Percentiles rank a stretch among this genome's conserved stretches.
phyloP scores from a whole-genome alignment of 2,888 invertebrate genomes.

The Noctua fimbriata region DNA sequence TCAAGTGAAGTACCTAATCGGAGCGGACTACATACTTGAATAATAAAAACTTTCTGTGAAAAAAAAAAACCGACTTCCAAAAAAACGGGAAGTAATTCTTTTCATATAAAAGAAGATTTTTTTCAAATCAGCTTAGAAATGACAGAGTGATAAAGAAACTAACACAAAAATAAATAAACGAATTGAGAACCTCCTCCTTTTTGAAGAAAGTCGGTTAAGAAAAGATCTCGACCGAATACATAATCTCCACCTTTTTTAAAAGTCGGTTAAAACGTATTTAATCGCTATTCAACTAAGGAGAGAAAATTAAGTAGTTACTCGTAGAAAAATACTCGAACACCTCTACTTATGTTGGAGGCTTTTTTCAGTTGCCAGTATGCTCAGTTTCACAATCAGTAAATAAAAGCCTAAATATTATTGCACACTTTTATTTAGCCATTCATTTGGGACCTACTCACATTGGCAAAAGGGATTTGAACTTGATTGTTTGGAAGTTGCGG shows the following conservation, averaged over 20 bases:
- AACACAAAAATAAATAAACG: no score
- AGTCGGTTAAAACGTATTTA: not conserved
- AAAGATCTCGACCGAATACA: not conserved
- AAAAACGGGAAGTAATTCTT: no score
- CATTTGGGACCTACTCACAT: not conserved
- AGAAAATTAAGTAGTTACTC: not conserved
- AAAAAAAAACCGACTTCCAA: no score
- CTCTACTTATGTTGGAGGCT: not conserved
- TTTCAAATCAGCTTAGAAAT: no score
- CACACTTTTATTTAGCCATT: not conserved
- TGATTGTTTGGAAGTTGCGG: not conserved
- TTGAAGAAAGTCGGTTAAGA: not conserved
- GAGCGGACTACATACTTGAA: not conserved
- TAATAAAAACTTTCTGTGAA: no score
- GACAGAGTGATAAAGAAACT: no score
- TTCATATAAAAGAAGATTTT: no score
- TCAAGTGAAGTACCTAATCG: not conserved
- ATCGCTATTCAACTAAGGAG: not conserved
- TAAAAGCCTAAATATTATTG: not conserved
- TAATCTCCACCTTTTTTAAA: not conserved
- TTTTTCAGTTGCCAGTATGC: not conserved
- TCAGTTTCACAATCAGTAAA: not conserved
- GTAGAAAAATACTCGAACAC: not conserved
- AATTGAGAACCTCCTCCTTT: no score
- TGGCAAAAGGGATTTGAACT: not conserved